Evolutionary conservation across 2,797 vertebrate genomes (phyloP).

Genomic region (Betta splendens): DNA sequence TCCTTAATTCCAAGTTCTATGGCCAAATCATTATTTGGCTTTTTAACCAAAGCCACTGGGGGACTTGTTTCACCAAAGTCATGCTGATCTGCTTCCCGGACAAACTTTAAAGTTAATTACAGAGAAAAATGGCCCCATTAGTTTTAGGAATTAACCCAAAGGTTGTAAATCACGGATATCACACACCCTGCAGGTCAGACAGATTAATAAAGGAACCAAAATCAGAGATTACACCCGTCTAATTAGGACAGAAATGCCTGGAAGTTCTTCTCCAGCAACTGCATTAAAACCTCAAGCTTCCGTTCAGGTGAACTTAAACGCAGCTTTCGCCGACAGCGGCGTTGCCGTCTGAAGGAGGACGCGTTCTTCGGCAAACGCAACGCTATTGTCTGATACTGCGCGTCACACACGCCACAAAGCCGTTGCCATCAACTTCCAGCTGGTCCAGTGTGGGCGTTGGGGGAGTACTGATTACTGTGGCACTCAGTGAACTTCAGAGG

Average conservation of each 20-base stretch:
- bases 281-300: too few relatives aligned
- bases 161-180: conserved; percentile 16
- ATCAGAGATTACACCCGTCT: conserved; percentile 7
- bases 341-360: not conserved
- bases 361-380: not conserved
- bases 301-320: conserved; percentile 15
- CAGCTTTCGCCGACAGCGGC: conserved; percentile 2
- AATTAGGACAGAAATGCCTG: not conserved
- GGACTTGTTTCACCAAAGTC: conserved; percentile 19
- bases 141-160: conserved; percentile 24
- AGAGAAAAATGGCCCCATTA: conserved; percentile 25
- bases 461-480: conserved; percentile 37
- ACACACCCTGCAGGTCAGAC: conserved; percentile 18
- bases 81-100: conserved; percentile 33
- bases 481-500: conserved; percentile 22
- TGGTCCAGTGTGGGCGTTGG: not conserved
- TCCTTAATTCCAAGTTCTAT: conserved; percentile 11
- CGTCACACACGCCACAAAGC: conserved; percentile 14
- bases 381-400: conserved; percentile 5
- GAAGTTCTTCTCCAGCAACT: too few relatives aligned
- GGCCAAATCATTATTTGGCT: conserved; percentile 24
- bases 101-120: conserved; percentile 52
- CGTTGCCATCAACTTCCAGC: conserved; percentile 45
- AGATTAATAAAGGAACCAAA: conserved; percentile 26
- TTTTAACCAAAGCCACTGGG: conserved; percentile 34